A percentile compares a stretch with the other conserved stretches of the same genome.
phyloP scores from a whole-genome alignment of 2,888 invertebrate genomes.

The Phengaris arion region DNA sequence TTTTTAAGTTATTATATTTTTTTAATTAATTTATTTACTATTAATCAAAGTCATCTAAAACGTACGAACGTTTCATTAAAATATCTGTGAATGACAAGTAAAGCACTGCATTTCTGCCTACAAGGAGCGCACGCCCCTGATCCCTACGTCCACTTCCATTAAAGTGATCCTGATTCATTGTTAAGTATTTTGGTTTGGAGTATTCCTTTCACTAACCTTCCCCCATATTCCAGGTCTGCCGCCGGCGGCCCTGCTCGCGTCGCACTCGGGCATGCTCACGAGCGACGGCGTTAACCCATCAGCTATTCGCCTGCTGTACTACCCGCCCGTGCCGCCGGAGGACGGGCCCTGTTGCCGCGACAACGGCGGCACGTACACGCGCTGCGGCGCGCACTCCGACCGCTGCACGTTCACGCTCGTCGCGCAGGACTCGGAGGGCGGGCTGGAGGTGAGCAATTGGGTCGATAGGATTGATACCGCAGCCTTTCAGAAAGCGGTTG shows the following conservation, averaged over 20 bases:
- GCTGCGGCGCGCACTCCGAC: slow-evolving; percentile 86
- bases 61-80: too few species aligned
- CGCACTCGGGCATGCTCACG: slow-evolving; percentile 83
- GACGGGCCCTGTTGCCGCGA: slow-evolving; percentile 71
- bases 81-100: too few species aligned
- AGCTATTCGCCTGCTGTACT: slow-evolving; percentile 84
- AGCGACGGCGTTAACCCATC: slow-evolving; percentile 82
- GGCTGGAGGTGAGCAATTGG: slow-evolving; percentile 78
- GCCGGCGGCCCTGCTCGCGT: slow-evolving; percentile 80
- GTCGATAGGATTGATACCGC: too few species aligned
- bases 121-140: too few species aligned
- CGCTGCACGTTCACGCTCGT: slow-evolving; percentile 87
- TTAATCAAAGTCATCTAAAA: too few species aligned
- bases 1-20: too few species aligned
- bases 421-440: slow-evolving; percentile 87
- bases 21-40: too few species aligned
- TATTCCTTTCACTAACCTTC: neutral
- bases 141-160: too few species aligned
- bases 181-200: neutral
- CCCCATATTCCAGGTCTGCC: slow-evolving; percentile 71
- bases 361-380: slow-evolving; percentile 68
- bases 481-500: too few species aligned
- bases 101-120: too few species aligned
- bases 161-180: too few species aligned
- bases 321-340: slow-evolving; percentile 83